Percentiles rank a stretch among this genome's conserved stretches.
Evolutionary conservation across 1,140 invertebrate species (phyloP).

Genomic region (Platyscapa corneri): DNA sequence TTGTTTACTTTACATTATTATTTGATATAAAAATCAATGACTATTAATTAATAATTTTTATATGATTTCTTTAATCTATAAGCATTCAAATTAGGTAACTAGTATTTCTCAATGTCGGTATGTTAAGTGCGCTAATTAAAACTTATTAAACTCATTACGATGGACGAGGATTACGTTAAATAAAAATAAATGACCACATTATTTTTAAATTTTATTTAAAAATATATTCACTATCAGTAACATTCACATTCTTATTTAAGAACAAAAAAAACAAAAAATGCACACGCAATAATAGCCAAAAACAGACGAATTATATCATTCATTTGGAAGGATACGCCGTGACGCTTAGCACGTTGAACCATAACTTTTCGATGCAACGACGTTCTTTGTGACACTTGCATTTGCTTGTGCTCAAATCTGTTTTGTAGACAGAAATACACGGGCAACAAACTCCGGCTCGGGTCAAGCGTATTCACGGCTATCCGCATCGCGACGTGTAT

Average conservation of each 20-base stretch:
- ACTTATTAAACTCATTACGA: too few species aligned
- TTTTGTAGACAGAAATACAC: not conserved
- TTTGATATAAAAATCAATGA: too few species aligned
- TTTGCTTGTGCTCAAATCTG: not conserved
- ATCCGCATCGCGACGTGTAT: not conserved
- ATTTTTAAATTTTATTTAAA: too few species aligned
- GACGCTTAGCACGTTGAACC: too few species aligned
- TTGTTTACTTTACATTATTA: too few species aligned
- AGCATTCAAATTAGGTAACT: too few species aligned
- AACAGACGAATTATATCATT: not conserved
- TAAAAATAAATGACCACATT: too few species aligned
- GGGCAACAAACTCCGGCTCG: not conserved
- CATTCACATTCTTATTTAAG: not conserved
- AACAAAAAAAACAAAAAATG: not conserved
- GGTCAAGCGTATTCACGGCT: not conserved
- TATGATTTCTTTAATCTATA: too few species aligned
- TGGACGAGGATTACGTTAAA: too few species aligned
- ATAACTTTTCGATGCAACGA: not conserved
- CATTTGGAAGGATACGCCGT: not conserved
- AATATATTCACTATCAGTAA: not conserved
- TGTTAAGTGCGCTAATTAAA: too few species aligned
- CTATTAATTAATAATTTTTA: too few species aligned
- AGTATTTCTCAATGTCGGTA: too few species aligned
- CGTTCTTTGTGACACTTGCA: not conserved
- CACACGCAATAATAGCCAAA: not conserved